Conservation (phyloP, 2,113 vertebrate species). For the Calypte anna region DNA sequence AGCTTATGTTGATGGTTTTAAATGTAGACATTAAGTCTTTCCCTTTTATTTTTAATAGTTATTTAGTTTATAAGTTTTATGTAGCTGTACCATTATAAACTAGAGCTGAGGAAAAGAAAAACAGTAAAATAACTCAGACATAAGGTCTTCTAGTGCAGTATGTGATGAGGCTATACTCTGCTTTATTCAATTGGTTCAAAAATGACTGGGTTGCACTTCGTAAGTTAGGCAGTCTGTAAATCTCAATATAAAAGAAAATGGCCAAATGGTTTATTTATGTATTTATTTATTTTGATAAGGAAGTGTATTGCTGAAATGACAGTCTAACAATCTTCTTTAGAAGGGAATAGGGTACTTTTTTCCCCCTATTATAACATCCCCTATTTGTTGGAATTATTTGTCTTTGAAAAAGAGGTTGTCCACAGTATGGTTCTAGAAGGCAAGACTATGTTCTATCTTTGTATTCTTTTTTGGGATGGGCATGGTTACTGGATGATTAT, state of each 20-base stretch:
- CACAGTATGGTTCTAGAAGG: not conserved
- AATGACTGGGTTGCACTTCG: not conserved
- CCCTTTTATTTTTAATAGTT: not conserved
- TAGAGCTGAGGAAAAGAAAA: not conserved
- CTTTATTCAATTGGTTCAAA: not conserved
- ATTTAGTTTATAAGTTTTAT: not conserved
- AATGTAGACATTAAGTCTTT: not conserved
- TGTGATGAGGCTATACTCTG: not conserved
- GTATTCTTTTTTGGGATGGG: not conserved
- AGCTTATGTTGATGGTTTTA: not conserved
- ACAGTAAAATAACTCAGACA: rapidly evolving
- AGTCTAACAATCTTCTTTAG: not conserved
- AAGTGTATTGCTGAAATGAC: not conserved
- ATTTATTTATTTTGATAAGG: not conserved
- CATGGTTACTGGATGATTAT: not conserved
- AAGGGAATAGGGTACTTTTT: not conserved
- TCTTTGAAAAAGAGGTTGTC: not conserved
- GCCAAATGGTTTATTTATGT: not conserved
- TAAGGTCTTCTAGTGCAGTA: not conserved
- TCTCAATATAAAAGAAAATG: not conserved
- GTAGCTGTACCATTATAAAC: not conserved
- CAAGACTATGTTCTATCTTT: not conserved
- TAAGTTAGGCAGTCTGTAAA: not conserved
- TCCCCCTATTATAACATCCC: rapidly evolving
- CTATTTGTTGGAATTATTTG: not conserved